Conservation (phyloP, 2,113 vertebrate species). For the Strix uralensis region DNA sequence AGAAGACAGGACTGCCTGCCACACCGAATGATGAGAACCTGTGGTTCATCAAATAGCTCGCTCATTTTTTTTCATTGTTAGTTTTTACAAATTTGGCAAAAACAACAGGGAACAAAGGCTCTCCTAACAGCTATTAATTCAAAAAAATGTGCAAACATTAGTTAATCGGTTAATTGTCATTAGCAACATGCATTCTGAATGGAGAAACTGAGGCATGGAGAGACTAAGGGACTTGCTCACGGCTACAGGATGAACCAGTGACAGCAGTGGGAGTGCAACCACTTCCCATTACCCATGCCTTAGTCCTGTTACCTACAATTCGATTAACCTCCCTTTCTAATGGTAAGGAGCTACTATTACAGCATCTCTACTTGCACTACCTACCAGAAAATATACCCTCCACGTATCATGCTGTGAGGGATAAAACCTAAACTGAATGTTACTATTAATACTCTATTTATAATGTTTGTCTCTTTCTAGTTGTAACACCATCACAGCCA, state of each 20-base stretch:
- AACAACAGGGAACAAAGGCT: neutral
- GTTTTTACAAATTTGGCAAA: neutral
- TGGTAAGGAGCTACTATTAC: neutral
- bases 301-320: neutral
- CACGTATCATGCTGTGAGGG: neutral
- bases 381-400: neutral
- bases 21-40: neutral
- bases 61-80: neutral
- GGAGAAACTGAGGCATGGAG: neutral
- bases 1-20: neutral
- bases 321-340: neutral
- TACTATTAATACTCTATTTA: neutral
- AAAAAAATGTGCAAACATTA: neutral
- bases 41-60: neutral
- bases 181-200: neutral
- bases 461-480: neutral
- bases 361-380: neutral
- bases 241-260: neutral
- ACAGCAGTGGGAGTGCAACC: neutral
- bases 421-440: neutral
- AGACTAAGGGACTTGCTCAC: neutral
- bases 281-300: neutral
- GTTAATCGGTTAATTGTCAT: neutral
- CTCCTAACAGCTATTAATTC: neutral
- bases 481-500: neutral